Evolutionary conservation across 2,888 invertebrate genomes (phyloP), one percentile per base, ranked within the genome.

Genomic region (Trisateles emortualis): DNA sequence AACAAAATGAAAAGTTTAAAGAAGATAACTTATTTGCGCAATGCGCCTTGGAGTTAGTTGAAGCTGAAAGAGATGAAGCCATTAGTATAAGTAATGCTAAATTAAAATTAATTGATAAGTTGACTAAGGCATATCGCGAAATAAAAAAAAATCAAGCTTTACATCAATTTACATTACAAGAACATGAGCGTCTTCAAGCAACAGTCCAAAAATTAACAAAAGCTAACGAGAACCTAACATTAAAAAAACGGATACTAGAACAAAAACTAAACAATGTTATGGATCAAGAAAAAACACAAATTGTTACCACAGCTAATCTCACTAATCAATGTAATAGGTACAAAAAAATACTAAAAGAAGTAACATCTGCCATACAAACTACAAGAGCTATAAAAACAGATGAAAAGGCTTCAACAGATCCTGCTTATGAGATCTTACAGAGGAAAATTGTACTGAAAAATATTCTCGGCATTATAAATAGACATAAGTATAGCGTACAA

Each of bases 31-130:
- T 91, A 63, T 90, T 79, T 45, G 87, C 93, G 57, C 93, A 83
- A 51, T 88, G 94, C 69, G 94, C 95, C 52, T 89, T 87, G 68
- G 93, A 94, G 60, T 78, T 95, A 38, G 93, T 93, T 30, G 94
- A 95, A 78, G 86, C 89, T 59, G 95, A 96, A 78, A 94, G 96
- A 73, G 94, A 94, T 56, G 94, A 93, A 72, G 94, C 95, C 13
- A 87, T 95, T 1, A 90, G 92, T 13, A 95, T 95, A 81, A 93
- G 93, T 35, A 85, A 93, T 17, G 93, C 95, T 8, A 96, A 96
- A 76, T 87, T 94, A 8, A 94, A 94, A 74, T 89, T 95, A 0
- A 96, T 96, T 29, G 94, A 95, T 64, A 92, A 93, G 47, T 76
- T 96, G 1, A 95, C 95, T 0, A 73, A 77, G 0, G 94, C 95